Base-by-base conservation (phyloP, 2,113 vertebrate species). In the Cheilinus undulatus region DNA sequence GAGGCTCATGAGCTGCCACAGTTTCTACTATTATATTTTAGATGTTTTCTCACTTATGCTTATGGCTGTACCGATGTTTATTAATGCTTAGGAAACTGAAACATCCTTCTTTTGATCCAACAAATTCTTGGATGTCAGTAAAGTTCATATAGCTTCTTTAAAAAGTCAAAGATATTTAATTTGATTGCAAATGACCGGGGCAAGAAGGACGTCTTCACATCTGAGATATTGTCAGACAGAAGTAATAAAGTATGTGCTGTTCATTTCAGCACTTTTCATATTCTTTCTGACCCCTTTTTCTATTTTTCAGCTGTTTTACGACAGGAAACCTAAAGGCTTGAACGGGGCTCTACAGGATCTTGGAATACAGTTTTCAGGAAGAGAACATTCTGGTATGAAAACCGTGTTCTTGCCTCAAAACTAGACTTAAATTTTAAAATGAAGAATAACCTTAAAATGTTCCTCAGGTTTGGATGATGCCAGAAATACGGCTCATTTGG, bases 341-440 rank as follows among this genome's bases (percentile, higher is more conserved):
- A 96, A 94, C 9, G 97, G 96, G 40, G 97, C 97, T 3, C 88
- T 99, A 64, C 95, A 97, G 74, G 97, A 99, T 87, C 85, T 99
- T 1, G 98, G 97, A 36, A 95, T 98, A 58, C 85, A 95, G 89
- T 99, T 99, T 92, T 91, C 86, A 34, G 98, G 97, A 64, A 91
- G 95, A 78, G 96, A 99, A 78, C 98, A 99, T 93, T 99, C 94
- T 42, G 97, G 98, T 97, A 86, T 4, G 22, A 8, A 36, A 30
- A 12, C 22, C 17, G 24, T 3, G 7, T 43, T 3, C 0, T 27
- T 40, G 13, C 11, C 5, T 4, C 12, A 56, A 22, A 5, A n/a
- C 20, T 11, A 20, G 3, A 2, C 19, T 43, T 17, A 9, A 30
- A 19, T 27, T 12, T 19, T 19, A 42, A 15, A 42, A 42, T 28